Conservation (phyloP, 2,113 vertebrate genomes). For the Paradoxurus hermaphroditus region DNA sequence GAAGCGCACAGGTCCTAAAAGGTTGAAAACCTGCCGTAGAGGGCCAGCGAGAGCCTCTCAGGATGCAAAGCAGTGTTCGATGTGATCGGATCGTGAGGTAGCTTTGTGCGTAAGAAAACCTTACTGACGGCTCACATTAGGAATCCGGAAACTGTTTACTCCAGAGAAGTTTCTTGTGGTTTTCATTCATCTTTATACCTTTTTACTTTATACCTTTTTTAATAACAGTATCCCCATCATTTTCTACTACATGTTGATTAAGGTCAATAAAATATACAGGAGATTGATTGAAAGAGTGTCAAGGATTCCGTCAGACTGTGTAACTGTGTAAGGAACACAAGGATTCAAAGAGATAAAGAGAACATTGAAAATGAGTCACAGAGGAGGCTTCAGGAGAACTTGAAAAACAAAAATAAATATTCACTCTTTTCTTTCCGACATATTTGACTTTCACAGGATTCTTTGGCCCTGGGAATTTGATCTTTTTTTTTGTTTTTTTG, state of each 20-base stretch:
- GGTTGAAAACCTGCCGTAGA: background rate
- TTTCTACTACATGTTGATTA: conserved; percentile 39
- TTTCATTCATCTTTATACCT: background rate
- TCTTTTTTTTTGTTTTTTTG: background rate
- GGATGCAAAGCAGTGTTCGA: background rate
- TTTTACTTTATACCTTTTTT: background rate
- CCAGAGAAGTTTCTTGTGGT: background rate
- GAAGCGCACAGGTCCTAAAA: background rate
- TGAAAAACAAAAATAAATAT: conserved; percentile 58
- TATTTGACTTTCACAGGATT: conserved; percentile 35
- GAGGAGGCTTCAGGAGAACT: background rate
- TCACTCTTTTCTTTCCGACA: background rate
- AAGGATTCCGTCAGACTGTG: background rate
- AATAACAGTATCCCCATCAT: background rate
- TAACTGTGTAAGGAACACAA: conserved; percentile 45
- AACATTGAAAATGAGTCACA: conserved; percentile 1
- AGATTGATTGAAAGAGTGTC: background rate
- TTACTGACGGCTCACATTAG: background rate
- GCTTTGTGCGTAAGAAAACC: background rate
- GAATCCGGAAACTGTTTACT: background rate
- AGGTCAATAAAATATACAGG: background rate
- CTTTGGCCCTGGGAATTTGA: background rate
- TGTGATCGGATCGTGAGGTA: background rate
- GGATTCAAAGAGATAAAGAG: conserved; percentile 36
- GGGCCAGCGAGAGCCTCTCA: background rate